Conservation (phyloP, 2,797 vertebrate genomes). For the Lacerta bilineata region DNA sequence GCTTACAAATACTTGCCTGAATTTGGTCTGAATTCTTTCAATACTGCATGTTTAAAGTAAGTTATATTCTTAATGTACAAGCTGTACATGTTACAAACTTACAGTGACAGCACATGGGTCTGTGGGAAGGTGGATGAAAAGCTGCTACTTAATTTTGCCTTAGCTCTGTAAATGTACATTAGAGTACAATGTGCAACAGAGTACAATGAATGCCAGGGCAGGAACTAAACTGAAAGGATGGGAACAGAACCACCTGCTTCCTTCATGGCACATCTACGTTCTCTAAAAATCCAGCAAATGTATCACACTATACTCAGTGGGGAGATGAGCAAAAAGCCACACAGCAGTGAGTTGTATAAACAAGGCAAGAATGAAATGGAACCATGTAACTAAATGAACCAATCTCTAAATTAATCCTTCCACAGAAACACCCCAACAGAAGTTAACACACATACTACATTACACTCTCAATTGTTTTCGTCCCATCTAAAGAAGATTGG, state of each 20-base stretch:
- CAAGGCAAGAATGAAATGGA: background rate
- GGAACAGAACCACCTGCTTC: background rate
- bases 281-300: background rate
- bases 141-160: background rate
- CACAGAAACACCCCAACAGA: background rate
- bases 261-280: background rate
- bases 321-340: background rate
- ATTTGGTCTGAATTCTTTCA: background rate
- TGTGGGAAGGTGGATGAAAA: background rate
- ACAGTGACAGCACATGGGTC: background rate
- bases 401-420: conserved; percentile 13
- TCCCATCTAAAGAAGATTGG: no score
- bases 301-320: background rate
- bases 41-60: background rate
- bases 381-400: background rate
- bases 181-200: background rate
- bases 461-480: background rate
- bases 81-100: background rate
- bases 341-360: background rate
- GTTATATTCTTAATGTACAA: background rate
- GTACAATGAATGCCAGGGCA: background rate
- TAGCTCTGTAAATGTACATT: background rate
- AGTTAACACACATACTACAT: background rate
- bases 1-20: background rate
- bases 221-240: background rate